These are phyloP conservation scores for Syngnathus rostellatus DNA, from an alignment of 2,797 vertebrate species.

Conservation along the genomic window DNA sequence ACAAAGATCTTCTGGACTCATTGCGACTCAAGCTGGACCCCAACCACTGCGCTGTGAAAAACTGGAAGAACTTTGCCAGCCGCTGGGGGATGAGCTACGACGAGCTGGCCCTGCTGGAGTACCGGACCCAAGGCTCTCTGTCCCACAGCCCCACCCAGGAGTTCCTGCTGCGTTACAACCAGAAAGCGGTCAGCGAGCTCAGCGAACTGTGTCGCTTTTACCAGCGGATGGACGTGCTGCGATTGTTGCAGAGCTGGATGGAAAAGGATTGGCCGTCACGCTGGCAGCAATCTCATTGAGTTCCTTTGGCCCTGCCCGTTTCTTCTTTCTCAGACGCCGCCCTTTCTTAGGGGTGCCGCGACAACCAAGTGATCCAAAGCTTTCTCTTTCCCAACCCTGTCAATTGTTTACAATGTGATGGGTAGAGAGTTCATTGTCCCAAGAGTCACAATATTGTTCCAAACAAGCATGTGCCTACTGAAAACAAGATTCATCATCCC, in stretches of 20 bases:
- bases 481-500: background rate
- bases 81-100: conserved; percentile 98
- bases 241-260: conserved; percentile 86
- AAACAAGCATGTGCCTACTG: background rate
- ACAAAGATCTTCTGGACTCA: conserved; percentile 88
- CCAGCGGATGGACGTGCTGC: conserved; percentile 87
- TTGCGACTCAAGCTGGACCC: conserved; percentile 93
- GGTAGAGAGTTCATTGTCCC: too few species aligned
- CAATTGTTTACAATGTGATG: too few species aligned
- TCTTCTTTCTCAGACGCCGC: too few species aligned
- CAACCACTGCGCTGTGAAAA: conserved; percentile 93
- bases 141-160: conserved; percentile 88
- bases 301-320: background rate
- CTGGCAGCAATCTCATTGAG: conserved; percentile 68
- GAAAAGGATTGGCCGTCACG: conserved; percentile 91
- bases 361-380: background rate
- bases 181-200: conserved; percentile 87
- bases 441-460: background rate
- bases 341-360: background rate
- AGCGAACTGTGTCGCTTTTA: conserved; percentile 89
- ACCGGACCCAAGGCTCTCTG: conserved; percentile 74
- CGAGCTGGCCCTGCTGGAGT: conserved; percentile 90
- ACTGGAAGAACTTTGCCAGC: conserved; percentile 99
- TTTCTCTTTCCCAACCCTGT: background rate
- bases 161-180: conserved; percentile 88